Conservation (phyloP, 2,888 invertebrate species). For the Phyto melanocephala region DNA sequence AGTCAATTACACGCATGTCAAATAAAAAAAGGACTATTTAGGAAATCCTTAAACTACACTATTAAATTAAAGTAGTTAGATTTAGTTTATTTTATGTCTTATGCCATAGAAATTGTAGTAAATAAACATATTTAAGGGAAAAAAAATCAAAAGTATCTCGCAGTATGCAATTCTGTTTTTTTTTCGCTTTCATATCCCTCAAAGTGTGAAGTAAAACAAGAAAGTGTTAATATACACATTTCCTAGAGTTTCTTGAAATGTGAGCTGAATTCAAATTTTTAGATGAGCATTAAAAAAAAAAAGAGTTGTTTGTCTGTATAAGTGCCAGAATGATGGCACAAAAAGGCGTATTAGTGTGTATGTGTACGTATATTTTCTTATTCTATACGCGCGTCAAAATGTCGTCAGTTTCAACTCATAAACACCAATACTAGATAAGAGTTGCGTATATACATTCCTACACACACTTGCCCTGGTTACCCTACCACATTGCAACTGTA, state of each 20-base stretch:
- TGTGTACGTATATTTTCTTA: not conserved
- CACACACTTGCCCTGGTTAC: not conserved
- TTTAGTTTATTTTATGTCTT: not conserved
- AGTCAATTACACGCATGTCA: not conserved
- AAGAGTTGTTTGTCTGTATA: slow-evolving; percentile 12
- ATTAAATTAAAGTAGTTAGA: not conserved
- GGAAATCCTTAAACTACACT: not conserved
- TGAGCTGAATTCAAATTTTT: not conserved
- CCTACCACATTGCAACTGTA: slow-evolving; percentile 1
- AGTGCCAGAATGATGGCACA: too few species aligned
- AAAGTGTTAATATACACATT: not conserved
- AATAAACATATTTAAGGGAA: not conserved
- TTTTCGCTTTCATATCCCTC: not conserved
- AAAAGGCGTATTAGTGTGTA: too few species aligned
- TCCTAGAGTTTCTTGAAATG: slow-evolving; percentile 4
- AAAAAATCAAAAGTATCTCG: not conserved
- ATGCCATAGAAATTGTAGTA: slow-evolving; percentile 12
- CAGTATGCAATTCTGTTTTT: not conserved
- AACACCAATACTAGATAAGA: slow-evolving; percentile 17
- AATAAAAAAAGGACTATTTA: too few species aligned
- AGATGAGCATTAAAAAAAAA: not conserved
- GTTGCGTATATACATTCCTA: not conserved
- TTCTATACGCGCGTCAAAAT: slow-evolving; percentile 55
- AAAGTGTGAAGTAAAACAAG: not conserved
- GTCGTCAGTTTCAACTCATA: slow-evolving; percentile 50